These are phyloP conservation scores for Microctenopoma steveboyesi DNA, from an alignment of 2,797 vertebrate species.

Conservation along the genomic window DNA sequence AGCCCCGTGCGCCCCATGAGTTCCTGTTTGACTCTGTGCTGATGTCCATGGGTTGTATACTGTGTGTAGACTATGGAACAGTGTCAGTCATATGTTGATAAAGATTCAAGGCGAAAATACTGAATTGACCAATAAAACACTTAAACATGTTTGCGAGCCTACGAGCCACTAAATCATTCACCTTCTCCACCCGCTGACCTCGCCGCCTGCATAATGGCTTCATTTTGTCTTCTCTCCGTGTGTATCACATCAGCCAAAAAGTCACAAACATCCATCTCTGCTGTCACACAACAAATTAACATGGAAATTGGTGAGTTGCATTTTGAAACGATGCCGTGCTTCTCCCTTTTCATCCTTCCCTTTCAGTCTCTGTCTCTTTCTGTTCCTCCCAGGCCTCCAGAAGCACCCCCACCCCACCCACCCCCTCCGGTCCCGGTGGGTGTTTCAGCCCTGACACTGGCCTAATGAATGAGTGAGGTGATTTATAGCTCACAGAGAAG, in stretches of 20 bases:
- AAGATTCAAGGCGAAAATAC: not conserved
- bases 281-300: conserved; percentile 78
- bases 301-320: conserved; percentile 82
- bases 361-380: conserved; percentile 39
- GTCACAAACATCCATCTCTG: conserved; percentile 79
- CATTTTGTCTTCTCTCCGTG: conserved; percentile 56
- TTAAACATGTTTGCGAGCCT: conserved; percentile 16
- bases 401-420: not conserved
- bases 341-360: conserved; percentile 42
- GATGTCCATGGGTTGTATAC: not conserved
- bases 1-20: too few relatives aligned
- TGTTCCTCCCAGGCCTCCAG: conserved; percentile 32
- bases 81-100: not conserved
- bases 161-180: conserved; percentile 38
- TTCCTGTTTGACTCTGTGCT: not conserved
- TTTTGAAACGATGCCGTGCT: conserved; percentile 59
- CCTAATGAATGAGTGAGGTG: conserved; percentile 82
- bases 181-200: conserved; percentile 13
- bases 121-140: not conserved
- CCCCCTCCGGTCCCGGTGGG: conserved; percentile 61
- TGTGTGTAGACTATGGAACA: not conserved
- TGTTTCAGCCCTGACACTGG: conserved; percentile 68
- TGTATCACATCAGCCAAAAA: conserved; percentile 70
- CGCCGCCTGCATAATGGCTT: conserved; percentile 54
- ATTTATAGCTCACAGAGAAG: conserved; percentile 75